phyloP scores from a whole-genome alignment of 2,797 vertebrate genomes.

The Anabacerthia variegaticeps region DNA sequence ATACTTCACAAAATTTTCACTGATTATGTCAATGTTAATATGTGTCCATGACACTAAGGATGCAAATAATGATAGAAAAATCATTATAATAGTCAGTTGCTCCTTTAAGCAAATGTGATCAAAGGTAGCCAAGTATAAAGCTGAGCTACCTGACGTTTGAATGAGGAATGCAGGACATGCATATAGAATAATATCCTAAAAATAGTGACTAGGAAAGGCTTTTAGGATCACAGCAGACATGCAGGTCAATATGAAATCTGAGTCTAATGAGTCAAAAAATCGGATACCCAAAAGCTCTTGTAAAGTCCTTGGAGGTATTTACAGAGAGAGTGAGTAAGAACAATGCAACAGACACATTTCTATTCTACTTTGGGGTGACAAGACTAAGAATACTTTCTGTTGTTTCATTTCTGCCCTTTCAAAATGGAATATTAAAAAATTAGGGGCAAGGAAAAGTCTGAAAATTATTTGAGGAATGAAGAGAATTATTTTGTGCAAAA shows the following conservation, averaged over 20 bases:
- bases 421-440: neutral
- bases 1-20: neutral
- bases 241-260: neutral
- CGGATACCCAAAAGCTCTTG: neutral
- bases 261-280: neutral
- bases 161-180: neutral
- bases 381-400: neutral
- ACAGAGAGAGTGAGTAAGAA: neutral
- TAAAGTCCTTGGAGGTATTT: neutral
- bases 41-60: neutral
- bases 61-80: neutral
- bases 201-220: fast-evolving
- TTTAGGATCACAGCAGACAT: neutral
- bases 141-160: neutral
- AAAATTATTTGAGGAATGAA: neutral
- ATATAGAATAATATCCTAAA: neutral
- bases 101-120: neutral
- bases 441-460: neutral
- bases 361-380: neutral
- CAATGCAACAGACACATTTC: neutral
- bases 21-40: neutral
- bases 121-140: neutral
- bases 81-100: neutral
- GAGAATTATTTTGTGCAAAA: neutral
- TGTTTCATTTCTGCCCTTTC: neutral